A percentile compares a stretch with the other conserved stretches of the same genome.
Conservation (phyloP, 2,113 vertebrate genomes). For the Brienomyrus brachyistius region DNA sequence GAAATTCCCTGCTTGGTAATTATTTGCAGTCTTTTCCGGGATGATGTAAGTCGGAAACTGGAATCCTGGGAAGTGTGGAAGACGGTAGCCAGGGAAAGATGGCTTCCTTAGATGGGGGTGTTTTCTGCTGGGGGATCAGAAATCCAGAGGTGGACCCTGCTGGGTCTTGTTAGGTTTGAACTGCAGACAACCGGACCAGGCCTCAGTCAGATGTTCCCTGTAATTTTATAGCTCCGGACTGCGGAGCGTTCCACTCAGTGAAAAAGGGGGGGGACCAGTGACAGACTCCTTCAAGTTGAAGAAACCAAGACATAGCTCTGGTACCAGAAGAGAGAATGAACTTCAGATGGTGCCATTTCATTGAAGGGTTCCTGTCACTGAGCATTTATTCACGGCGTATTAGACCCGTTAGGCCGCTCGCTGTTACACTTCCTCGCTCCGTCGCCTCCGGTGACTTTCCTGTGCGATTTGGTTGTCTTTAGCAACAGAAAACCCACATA, state of each 20-base stretch:
- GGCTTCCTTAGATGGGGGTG: neutral
- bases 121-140: neutral
- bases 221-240: neutral
- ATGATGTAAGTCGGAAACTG: constrained; percentile 7
- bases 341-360: neutral
- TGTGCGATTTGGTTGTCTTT: neutral
- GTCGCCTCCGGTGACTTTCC: neutral
- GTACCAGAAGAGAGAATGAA: neutral
- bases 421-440: neutral
- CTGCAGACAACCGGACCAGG: neutral
- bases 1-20: neutral
- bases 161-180: neutral
- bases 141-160: neutral
- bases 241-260: neutral
- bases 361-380: neutral
- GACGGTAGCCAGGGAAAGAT: neutral
- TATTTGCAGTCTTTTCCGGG: neutral
- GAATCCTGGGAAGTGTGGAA: neutral
- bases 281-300: neutral
- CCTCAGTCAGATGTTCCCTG: neutral
- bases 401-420: neutral
- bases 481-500: neutral
- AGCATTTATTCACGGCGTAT: neutral
- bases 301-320: neutral
- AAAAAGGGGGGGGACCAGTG: neutral